Evolutionary conservation across 1,140 invertebrate genomes (phyloP).

Genomic region (Calliopsis andreniformis): DNA sequence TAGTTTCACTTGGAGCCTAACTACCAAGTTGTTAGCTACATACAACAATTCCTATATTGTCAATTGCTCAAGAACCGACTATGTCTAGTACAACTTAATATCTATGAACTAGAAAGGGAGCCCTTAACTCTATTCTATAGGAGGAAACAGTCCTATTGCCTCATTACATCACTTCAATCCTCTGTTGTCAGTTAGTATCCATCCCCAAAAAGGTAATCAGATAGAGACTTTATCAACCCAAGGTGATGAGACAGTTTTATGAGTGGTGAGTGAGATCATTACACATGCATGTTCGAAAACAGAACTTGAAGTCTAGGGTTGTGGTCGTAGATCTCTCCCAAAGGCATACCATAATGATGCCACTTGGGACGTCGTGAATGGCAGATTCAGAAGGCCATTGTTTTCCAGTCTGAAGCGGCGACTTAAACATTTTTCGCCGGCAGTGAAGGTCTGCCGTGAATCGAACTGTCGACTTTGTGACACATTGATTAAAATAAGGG

Average conservation of each 20-base stretch:
- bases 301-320: slow-evolving; percentile 57
- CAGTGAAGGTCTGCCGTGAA: slow-evolving; percentile 37
- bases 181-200: no score
- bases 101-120: no score
- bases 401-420: slow-evolving; percentile 50
- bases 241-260: not conserved
- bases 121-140: no score
- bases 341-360: slow-evolving; percentile 49
- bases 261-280: slow-evolving; percentile 2
- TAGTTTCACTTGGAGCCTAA: no score
- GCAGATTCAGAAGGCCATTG: slow-evolving; percentile 62
- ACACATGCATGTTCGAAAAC: slow-evolving; percentile 54
- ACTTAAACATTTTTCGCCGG: slow-evolving; percentile 60
- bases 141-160: no score
- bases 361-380: slow-evolving; percentile 63
- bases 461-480: slow-evolving; percentile 38
- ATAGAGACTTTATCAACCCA: not conserved
- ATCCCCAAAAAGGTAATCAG: not conserved
- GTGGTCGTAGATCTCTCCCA: slow-evolving; percentile 44
- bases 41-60: no score
- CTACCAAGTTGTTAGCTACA: no score
- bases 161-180: no score
- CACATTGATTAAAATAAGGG: slow-evolving; percentile 56
- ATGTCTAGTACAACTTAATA: no score
- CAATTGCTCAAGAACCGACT: no score